Evolutionary conservation across 2,113 vertebrate species (phyloP).

Genomic region (Pterocles burchelli): DNA sequence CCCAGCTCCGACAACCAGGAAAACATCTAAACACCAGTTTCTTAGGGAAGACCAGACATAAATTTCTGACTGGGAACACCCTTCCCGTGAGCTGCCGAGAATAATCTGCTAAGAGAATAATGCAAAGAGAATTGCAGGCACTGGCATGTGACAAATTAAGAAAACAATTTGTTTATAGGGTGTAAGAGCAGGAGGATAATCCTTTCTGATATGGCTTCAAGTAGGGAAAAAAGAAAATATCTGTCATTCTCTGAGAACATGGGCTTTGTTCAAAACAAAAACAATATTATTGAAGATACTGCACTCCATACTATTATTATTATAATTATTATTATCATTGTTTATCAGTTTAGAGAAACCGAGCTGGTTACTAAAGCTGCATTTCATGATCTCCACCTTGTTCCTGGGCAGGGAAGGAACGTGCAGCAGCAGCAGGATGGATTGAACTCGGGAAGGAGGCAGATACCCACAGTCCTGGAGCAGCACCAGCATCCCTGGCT

Average conservation of each 20-base stretch:
- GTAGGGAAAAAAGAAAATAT: not conserved
- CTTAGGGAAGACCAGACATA: not conserved
- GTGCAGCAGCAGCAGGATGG: rapidly evolving
- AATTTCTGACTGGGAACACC: not conserved
- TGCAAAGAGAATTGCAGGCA: not conserved
- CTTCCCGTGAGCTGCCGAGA: not conserved
- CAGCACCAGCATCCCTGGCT: not conserved
- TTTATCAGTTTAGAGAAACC: not conserved
- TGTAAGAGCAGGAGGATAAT: not conserved
- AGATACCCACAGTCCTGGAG: not conserved
- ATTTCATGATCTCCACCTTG: not conserved
- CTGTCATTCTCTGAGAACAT: not conserved
- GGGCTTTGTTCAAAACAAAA: not conserved
- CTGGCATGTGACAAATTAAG: not conserved
- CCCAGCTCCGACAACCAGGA: not conserved
- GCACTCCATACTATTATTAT: not conserved
- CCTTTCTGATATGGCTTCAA: not conserved
- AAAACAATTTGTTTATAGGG: not conserved
- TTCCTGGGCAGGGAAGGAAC: not conserved
- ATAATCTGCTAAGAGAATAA: not conserved
- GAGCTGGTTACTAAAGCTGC: not conserved
- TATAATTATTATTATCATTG: not conserved
- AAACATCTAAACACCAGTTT: not conserved
- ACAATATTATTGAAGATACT: not conserved
- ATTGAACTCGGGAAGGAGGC: not conserved